Percentiles rank a stretch among this genome's conserved stretches.
phyloP scores from a whole-genome alignment of 2,888 invertebrate genomes.

The Drosophila mettleri region DNA sequence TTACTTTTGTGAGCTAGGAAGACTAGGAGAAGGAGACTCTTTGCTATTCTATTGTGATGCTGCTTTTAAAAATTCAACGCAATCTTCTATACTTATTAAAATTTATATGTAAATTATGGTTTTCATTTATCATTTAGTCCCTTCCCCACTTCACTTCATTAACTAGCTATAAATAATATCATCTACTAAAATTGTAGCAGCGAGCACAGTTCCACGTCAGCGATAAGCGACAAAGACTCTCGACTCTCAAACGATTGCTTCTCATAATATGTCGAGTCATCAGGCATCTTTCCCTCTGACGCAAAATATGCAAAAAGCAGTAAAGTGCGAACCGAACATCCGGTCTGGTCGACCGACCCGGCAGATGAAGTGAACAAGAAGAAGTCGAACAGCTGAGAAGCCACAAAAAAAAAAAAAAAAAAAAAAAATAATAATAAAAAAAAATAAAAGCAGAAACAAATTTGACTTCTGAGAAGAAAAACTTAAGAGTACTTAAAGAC shows the following conservation, averaged over 20 bases:
- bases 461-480: slow-evolving; percentile 16
- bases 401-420: slow-evolving; percentile 2
- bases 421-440: background rate
- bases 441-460: slow-evolving; percentile 8
- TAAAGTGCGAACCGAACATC: slow-evolving; percentile 41
- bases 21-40: too few relatives aligned
- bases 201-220: background rate
- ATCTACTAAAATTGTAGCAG: background rate
- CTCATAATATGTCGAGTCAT: slow-evolving; percentile 37
- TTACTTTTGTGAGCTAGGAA: too few relatives aligned
- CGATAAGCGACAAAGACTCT: slow-evolving; percentile 23
- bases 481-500: slow-evolving; percentile 32
- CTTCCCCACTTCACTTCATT: background rate
- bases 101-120: background rate
- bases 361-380: background rate
- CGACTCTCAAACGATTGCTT: slow-evolving; percentile 22
- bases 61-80: too few relatives aligned
- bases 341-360: slow-evolving; percentile 28
- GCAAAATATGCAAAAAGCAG: slow-evolving; percentile 28
- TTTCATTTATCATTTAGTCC: background rate
- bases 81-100: background rate
- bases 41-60: too few relatives aligned
- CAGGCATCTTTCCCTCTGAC: slow-evolving; percentile 15
- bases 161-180: slow-evolving; percentile 12
- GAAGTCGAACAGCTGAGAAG: slow-evolving; percentile 4